phyloP scores from a whole-genome alignment of 2,113 vertebrate species.

The Colossoma macropomum region DNA sequence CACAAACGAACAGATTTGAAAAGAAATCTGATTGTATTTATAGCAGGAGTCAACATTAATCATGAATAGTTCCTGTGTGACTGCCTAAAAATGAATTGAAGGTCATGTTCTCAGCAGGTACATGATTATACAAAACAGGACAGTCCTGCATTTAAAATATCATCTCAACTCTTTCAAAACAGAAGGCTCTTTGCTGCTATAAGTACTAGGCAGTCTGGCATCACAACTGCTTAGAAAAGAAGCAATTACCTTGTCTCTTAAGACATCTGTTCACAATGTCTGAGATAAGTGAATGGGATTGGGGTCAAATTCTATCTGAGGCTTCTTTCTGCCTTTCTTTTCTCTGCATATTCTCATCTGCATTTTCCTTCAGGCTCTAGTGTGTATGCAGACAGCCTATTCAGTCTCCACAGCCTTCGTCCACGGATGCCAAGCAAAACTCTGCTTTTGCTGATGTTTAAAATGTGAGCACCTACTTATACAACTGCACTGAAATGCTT shows the following conservation, averaged over 20 bases:
- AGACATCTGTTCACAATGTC: neutral
- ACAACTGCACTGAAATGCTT: neutral
- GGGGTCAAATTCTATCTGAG: neutral
- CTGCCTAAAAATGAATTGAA: no score
- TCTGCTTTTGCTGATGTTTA: neutral
- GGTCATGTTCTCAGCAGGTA: no score
- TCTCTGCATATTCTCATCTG: no score
- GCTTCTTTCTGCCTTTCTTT: neutral
- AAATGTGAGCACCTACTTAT: neutral
- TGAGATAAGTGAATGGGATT: neutral
- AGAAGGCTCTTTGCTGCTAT: neutral
- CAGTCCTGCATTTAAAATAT: neutral
- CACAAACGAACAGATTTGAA: no score
- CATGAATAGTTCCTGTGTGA: no score
- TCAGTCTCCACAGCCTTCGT: neutral
- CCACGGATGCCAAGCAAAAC: neutral
- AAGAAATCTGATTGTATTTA: no score
- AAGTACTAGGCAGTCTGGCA: slow-evolving; percentile 59
- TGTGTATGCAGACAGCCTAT: neutral
- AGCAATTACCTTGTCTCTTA: neutral
- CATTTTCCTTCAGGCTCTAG: neutral
- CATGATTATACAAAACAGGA: neutral
- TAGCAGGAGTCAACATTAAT: no score
- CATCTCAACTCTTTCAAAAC: neutral
- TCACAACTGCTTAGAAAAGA: neutral